Evolutionary conservation across 2,113 vertebrate genomes (phyloP).

Genomic region (Desmodus rotundus): DNA sequence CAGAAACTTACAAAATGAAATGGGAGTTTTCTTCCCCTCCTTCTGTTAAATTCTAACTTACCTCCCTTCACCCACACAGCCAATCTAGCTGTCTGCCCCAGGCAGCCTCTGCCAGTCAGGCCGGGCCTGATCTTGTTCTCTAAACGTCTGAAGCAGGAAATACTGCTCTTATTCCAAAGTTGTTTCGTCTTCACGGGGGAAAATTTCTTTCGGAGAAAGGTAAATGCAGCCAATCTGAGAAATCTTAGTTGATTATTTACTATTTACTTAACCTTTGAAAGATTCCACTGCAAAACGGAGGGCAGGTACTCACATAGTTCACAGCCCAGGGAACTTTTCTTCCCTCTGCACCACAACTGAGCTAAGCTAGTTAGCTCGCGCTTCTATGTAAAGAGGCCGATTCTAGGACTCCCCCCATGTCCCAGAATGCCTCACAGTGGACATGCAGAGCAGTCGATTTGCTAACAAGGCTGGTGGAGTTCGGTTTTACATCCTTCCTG

Average conservation of each 20-base stretch:
- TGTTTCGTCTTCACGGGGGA: conserved; percentile 54
- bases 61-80: neutral
- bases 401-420: neutral
- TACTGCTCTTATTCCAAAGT: conserved; percentile 34
- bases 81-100: conserved; percentile 54
- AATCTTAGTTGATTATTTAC: conserved; percentile 82
- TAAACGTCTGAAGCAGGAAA: conserved; percentile 47
- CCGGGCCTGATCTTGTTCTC: conserved; percentile 76
- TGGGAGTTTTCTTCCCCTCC: neutral
- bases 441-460: neutral
- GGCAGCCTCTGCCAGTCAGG: conserved; percentile 65
- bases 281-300: conserved; percentile 65
- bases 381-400: neutral
- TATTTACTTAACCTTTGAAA: conserved; percentile 69
- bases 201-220: conserved; percentile 50
- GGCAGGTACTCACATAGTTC: conserved; percentile 47
- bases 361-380: neutral
- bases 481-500: neutral
- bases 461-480: neutral
- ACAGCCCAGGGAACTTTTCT: conserved; percentile 3
- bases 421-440: neutral
- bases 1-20: conserved; percentile 46
- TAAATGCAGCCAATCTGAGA: conserved; percentile 73
- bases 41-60: conserved; percentile 76
- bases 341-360: neutral